Conservation (phyloP, 2,113 vertebrate species). For the Ptyas mucosa region DNA sequence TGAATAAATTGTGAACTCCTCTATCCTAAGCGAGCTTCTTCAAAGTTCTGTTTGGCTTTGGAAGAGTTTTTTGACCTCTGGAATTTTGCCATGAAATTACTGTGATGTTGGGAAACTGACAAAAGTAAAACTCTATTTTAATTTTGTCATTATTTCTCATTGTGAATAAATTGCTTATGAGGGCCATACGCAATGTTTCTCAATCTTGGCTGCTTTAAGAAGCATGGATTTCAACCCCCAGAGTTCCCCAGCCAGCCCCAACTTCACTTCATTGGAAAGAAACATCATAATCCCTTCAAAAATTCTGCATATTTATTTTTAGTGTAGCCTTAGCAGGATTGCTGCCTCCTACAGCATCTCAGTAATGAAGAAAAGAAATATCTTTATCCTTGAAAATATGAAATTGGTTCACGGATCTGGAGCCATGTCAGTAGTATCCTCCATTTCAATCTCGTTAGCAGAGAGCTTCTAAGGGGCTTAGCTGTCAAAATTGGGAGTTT, state of each 20-base stretch:
- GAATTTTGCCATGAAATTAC: background rate
- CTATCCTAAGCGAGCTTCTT: constrained; percentile 6
- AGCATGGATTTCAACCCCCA: background rate
- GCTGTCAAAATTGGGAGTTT: constrained; percentile 15
- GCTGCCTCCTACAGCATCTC: background rate
- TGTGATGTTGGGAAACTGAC: background rate
- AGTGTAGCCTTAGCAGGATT: background rate
- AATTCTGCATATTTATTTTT: constrained; percentile 15
- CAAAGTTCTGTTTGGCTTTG: background rate
- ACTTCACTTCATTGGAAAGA: background rate
- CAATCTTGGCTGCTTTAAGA: background rate
- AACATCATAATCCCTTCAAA: constrained; percentile 1
- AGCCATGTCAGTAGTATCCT: background rate
- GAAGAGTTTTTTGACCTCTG: background rate
- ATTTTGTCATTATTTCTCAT: constrained; percentile 27
- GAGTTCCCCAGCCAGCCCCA: background rate
- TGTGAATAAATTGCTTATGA: background rate
- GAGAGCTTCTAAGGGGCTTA: background rate
- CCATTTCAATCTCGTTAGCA: constrained; percentile 31
- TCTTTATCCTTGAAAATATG: background rate
- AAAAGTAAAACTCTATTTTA: constrained; percentile 18
- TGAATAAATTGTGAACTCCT: constrained; percentile 1
- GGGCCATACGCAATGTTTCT: background rate
- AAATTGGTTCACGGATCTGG: background rate
- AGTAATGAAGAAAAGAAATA: constrained; percentile 3